Evolutionary conservation across 2,113 vertebrate genomes (phyloP).

Genomic region (Tyrannus savana): DNA sequence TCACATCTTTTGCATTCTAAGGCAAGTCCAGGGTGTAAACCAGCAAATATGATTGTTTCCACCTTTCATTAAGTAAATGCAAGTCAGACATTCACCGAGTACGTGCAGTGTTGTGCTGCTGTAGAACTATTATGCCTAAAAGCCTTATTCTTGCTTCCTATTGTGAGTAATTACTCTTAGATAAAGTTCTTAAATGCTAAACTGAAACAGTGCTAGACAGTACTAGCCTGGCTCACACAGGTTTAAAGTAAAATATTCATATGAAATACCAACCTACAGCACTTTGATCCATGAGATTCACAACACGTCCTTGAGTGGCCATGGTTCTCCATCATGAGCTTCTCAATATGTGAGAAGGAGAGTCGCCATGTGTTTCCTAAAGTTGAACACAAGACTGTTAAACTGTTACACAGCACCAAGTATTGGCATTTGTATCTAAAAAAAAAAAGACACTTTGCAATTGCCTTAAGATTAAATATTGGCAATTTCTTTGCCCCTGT

Average conservation of each 20-base stretch:
- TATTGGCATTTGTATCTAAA: background rate
- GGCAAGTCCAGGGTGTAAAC: background rate
- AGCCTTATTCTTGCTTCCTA: background rate
- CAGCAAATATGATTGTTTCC: background rate
- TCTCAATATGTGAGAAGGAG: slow-evolving; percentile 88
- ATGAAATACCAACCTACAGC: slow-evolving; percentile 80
- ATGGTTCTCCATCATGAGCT: slow-evolving; percentile 78
- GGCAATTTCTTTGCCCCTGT: background rate
- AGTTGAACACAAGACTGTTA: slow-evolving; percentile 26
- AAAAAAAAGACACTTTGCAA: background rate
- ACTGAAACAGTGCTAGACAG: background rate
- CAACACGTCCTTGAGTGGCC: slow-evolving; percentile 83
- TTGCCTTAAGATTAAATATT: background rate
- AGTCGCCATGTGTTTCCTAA: slow-evolving; percentile 82
- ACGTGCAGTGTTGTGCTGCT: background rate
- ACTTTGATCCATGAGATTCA: slow-evolving; percentile 68
- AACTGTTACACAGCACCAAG: background rate
- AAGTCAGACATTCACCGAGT: background rate
- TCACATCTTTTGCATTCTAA: background rate
- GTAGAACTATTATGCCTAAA: background rate
- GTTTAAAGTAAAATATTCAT: background rate
- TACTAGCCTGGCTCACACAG: background rate
- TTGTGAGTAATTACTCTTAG: background rate
- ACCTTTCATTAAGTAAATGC: background rate
- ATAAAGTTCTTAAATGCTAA: background rate